phyloP scores from a whole-genome alignment of 2,797 vertebrate genomes.

The Sardinella longiceps region DNA sequence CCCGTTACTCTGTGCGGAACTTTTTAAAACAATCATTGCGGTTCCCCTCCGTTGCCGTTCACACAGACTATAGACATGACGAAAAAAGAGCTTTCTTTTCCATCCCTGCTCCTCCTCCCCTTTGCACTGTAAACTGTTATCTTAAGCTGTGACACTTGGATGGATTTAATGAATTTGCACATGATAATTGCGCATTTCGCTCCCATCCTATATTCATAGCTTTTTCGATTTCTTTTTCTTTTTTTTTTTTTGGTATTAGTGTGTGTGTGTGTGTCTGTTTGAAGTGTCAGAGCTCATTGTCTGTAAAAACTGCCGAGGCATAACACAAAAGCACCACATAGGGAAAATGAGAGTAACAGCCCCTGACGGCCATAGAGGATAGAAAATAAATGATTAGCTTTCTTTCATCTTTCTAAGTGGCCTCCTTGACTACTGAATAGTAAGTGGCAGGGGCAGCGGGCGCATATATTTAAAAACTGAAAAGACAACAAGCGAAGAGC shows the following conservation, averaged over 20 bases:
- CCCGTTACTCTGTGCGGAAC: neutral
- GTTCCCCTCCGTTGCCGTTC: constrained; percentile 37
- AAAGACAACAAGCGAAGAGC: constrained; percentile 1
- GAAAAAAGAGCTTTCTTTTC: constrained; percentile 44
- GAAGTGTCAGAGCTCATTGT: constrained; percentile 32
- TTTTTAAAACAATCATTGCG: constrained; percentile 45
- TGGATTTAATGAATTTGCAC: constrained; percentile 24
- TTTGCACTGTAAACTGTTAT: constrained; percentile 16
- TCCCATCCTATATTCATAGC: constrained; percentile 19
- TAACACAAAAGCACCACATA: constrained; percentile 16
- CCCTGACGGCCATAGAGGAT: constrained; percentile 16
- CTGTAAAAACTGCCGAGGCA: constrained; percentile 4
- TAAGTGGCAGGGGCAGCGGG: neutral
- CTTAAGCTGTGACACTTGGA: constrained; percentile 25
- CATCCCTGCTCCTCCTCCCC: neutral
- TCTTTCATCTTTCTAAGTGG: constrained; percentile 29
- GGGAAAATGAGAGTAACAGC: constrained; percentile 9
- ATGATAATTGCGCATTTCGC: neutral
- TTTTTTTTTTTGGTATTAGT: neutral
- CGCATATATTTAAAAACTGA: neutral
- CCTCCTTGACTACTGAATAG: constrained; percentile 20
- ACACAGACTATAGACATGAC: constrained; percentile 24
- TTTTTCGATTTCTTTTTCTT: constrained; percentile 26
- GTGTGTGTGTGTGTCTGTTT: too few species aligned
- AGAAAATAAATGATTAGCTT: constrained; percentile 29